Percentiles rank a stretch among this genome's conserved stretches.
Evolutionary conservation across 2,113 vertebrate genomes (phyloP).

Genomic region (Apaloderma vittatum): DNA sequence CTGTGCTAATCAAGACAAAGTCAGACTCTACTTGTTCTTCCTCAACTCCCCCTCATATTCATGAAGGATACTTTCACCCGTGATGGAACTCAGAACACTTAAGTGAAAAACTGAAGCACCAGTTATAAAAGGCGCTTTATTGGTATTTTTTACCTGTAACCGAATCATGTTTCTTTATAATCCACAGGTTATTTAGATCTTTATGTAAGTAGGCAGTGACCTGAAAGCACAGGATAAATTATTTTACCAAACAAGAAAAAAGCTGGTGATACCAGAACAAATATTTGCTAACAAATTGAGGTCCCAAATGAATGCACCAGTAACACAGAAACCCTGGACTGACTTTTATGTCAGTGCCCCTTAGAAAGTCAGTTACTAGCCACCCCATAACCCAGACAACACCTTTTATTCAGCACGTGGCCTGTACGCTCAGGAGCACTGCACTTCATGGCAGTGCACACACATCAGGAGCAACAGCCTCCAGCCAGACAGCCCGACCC

Average conservation of each 20-base stretch:
- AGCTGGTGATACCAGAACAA: background rate
- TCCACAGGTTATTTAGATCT: slow-evolving; percentile 96
- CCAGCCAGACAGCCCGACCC: background rate
- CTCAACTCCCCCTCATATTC: background rate
- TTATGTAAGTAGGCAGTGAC: slow-evolving; percentile 97
- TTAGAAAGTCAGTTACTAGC: background rate
- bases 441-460: background rate
- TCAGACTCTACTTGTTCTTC: background rate
- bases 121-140: background rate
- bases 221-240: slow-evolving; percentile 72
- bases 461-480: background rate
- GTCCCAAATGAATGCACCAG: background rate
- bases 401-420: background rate
- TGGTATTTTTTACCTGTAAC: slow-evolving; percentile 81
- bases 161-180: slow-evolving; percentile 87
- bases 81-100: background rate
- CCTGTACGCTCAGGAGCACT: background rate
- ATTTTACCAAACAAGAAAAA: background rate
- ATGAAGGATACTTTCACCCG: background rate
- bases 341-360: background rate
- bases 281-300: background rate
- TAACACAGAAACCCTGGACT: background rate
- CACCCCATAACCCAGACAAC: background rate
- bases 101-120: background rate
- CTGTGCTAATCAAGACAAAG: background rate